Percentiles rank a stretch among this genome's conserved stretches.
These are phyloP conservation scores for Isurus oxyrinchus DNA, from an alignment of 2,113 vertebrate species.

Conservation along the genomic window DNA sequence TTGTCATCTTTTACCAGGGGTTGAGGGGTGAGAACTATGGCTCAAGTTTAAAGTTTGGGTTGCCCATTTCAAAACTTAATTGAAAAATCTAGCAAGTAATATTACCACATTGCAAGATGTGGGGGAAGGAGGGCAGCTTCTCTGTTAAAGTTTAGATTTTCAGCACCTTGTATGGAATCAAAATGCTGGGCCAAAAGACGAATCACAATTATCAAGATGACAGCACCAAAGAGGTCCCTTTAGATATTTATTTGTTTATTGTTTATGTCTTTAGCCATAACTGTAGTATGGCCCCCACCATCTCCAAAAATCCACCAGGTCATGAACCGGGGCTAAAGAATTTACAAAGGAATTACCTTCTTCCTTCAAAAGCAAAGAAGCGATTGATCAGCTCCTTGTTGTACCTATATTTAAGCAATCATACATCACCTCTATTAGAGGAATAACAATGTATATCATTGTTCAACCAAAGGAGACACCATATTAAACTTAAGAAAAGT, in stretches of 20 bases:
- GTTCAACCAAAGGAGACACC: not conserved
- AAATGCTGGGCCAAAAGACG: not conserved
- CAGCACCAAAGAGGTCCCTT: not conserved
- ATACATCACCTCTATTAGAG: not conserved
- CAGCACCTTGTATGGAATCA: not conserved
- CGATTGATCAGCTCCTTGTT: not conserved
- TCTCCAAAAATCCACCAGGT: not conserved
- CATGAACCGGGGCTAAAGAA: not conserved
- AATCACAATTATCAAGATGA: not conserved
- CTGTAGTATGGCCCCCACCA: not conserved
- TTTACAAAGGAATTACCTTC: not conserved
- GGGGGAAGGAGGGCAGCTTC: not conserved
- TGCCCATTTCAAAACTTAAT: not conserved
- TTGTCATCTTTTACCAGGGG: not conserved
- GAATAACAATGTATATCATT: not conserved
- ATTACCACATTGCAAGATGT: not conserved
- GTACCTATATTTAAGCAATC: not conserved
- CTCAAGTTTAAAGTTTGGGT: not conserved
- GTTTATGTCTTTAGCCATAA: not conserved
- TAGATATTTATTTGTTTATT: not conserved
- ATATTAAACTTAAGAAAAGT: not conserved
- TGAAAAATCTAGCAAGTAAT: not conserved
- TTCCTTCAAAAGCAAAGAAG: not conserved
- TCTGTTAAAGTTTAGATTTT: not conserved
- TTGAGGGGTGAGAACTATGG: not conserved